Base-by-base conservation (phyloP, 2,797 vertebrate genomes). In the Sebastes alutus region DNA sequence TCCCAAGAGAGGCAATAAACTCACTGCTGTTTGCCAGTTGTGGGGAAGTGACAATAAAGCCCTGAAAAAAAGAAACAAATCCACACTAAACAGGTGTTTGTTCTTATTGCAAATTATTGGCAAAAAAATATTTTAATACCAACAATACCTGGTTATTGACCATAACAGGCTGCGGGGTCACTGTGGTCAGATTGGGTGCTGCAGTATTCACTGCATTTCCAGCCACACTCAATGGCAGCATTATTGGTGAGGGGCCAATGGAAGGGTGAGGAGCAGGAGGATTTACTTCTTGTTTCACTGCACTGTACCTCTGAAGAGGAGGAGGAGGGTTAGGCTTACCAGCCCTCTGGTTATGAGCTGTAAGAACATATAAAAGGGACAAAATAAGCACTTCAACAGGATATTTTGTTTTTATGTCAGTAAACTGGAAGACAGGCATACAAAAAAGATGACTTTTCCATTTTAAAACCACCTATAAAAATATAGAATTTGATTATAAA, bases 221-320 rank as follows among this genome's bases (percentile, higher is more conserved):
- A 59, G 94, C 78, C 63, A 96, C 85, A 77, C 88, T 90, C 65
- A 96, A 71, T 60, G 95, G 95, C 81, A 94, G 82, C 72, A 91
- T 82, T 29, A 96, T 88, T 56, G 94, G 92, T 11, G 96, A 78
- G 56, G 93, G 72, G 30, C 92, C 89, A 61, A 93, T 92, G 70
- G 88, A 69, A 49, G 94, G 82, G 67, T 94, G 94, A 72, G 95
- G 25, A 73, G 84, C 84, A 72, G 94, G 58, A 25, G 7, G 35
- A 55, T 78, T 90, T 10, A 46, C 7, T 67, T 83, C 86, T 62
- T 59, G 81, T 72, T 80, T 91, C 2, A 3, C 75, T 56, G 62
- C 46, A 68, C 12, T 80, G 33, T 67, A 89, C 35, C 27, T 83
- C 60, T 75, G 87, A 71, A 63, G 35, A 49, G 82, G 75, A 18